These are phyloP conservation scores for Drosophila ficusphila DNA, from an alignment of 1,140 invertebrate genomes.

Conservation along the genomic window DNA sequence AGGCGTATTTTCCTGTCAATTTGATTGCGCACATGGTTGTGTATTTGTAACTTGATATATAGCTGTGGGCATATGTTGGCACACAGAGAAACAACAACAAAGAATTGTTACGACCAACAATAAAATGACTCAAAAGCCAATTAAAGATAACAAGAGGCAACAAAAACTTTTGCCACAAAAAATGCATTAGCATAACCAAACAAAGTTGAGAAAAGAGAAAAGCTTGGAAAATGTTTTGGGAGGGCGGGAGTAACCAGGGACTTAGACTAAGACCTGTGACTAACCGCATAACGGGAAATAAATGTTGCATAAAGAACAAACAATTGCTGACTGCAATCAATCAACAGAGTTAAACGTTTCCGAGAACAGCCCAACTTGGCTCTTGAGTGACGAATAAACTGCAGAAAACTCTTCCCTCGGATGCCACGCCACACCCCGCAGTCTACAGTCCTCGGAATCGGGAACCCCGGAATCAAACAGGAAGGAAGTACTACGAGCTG, in stretches of 20 bases:
- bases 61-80: conserved; percentile 44
- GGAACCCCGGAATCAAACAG: conserved; percentile 41
- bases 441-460: conserved; percentile 16
- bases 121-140: conserved; percentile 73
- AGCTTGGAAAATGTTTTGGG: conserved; percentile 1
- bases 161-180: conserved; percentile 26
- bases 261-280: conserved; percentile 32
- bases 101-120: conserved; percentile 55
- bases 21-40: conserved; percentile 19
- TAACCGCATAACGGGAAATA: conserved; percentile 70
- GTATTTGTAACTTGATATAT: conserved; percentile 62
- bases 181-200: conserved; percentile 71
- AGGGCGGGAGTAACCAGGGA: conserved; percentile 3
- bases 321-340: conserved; percentile 82
- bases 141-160: conserved; percentile 75
- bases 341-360: conserved; percentile 80
- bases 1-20: conserved; percentile 30
- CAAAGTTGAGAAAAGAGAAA: conserved; percentile 27
- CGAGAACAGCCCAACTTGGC: conserved; percentile 26
- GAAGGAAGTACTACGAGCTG: conserved; percentile 69
- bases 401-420: conserved; percentile 1
- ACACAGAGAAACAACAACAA: conserved; percentile 27
- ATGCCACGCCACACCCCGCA: not conserved
- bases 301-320: conserved; percentile 80
- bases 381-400: conserved; percentile 34